Evolutionary conservation across 2,113 vertebrate species (phyloP).

Genomic region (Xenus cinereus): DNA sequence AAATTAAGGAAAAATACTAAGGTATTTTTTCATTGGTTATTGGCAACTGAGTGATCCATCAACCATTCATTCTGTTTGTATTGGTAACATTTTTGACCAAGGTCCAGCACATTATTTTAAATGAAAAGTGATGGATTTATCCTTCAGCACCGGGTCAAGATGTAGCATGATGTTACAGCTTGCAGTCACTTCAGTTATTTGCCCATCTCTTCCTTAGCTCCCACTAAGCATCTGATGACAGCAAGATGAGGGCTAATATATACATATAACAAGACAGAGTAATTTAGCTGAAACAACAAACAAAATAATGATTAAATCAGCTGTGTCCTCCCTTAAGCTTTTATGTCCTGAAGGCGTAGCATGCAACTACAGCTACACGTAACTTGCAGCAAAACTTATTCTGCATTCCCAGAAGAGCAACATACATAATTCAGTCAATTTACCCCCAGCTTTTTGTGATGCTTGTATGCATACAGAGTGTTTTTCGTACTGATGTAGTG

Average conservation of each 20-base stretch:
- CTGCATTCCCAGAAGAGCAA: background rate
- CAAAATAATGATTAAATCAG: background rate
- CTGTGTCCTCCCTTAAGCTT: background rate
- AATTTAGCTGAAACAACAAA: background rate
- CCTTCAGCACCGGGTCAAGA: background rate
- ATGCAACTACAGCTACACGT: background rate
- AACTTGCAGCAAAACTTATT: background rate
- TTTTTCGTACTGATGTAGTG: background rate
- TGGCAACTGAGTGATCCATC: background rate
- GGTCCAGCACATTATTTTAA: conserved; percentile 1
- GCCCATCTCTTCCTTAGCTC: background rate
- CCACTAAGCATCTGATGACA: background rate
- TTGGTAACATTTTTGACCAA: background rate
- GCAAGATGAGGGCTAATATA: background rate
- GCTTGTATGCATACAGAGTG: background rate
- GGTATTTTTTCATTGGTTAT: background rate
- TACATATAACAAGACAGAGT: background rate
- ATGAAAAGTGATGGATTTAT: background rate
- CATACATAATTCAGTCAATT: background rate
- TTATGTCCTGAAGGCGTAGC: background rate
- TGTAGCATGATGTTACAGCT: background rate
- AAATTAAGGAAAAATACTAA: background rate
- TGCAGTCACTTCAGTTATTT: background rate
- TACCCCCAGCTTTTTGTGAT: background rate
- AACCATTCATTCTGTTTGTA: background rate